Base-by-base conservation (phyloP, 2,113 vertebrate genomes). In the Chitala chitala region DNA sequence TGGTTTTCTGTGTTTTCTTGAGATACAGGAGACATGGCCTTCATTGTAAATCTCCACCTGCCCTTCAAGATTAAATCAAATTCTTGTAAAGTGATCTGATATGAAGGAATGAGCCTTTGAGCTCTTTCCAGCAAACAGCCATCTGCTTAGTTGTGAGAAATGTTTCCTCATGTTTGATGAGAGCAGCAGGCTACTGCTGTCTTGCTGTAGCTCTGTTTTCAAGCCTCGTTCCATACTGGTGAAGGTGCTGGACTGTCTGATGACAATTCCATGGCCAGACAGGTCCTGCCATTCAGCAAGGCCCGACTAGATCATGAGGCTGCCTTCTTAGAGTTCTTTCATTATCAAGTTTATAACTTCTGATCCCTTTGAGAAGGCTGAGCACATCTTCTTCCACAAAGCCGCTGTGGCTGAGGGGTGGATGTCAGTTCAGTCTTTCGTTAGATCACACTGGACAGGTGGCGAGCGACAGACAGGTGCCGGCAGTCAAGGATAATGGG, bases 21-120 rank as follows among this genome's bases (percentile, higher is more conserved):
- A 68, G 40, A 68, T 46, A 17, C 46, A 12, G 15, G 46, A 68
- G 64, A 44, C 22, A 46, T 15, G 22, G 42, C 20, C 64, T 48
- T 40, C 36, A 66, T 26, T 46, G 38, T 42, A 26, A 29, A 5
- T 58, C 70, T 58, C 36, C 26, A 44, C 70, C 22, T 44, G 33
- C 36, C 70, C 22, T 58, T 72, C n/a, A 42, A 44, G 53, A 26
- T 68, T 68, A 68, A 68, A 46, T 68, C 42, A 44, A 42, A n/a
- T 46, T 24, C 24, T 26, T 8, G 53, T 59, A 42, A 58, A 36
- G 15, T 71, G 33, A 71, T 33, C 33, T 17, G 48, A 53, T 70
- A 31, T 70, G 31, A 71, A 71, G 26, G 20, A 55, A 55, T 71
- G 69, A 33, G 50, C 46, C 50, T 40, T 71, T 55, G 33, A 38